Evolutionary conservation across 2,888 invertebrate genomes (phyloP).

Genomic region (Beris chalybata): DNA sequence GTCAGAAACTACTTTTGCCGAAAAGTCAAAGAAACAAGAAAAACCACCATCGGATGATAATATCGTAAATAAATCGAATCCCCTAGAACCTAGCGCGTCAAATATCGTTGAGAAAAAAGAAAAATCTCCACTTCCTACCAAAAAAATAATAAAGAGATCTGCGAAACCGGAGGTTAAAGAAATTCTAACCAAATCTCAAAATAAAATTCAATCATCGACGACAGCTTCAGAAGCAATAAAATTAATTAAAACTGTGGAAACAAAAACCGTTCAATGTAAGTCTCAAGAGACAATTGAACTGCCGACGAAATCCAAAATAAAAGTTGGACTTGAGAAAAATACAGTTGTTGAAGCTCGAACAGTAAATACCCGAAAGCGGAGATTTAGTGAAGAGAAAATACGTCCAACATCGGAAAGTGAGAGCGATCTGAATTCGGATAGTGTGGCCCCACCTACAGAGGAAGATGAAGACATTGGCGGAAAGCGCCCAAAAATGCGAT

Average conservation of each 20-base stretch:
- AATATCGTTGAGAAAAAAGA: constrained; percentile 50
- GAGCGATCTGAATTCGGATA: constrained; percentile 56
- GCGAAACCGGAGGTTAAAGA: neutral
- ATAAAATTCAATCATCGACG: constrained; percentile 40
- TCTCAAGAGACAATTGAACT: neutral
- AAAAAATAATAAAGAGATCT: constrained; percentile 11
- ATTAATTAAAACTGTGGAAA: too few species aligned
- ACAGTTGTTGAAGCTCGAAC: constrained; percentile 41
- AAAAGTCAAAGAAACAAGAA: too few species aligned
- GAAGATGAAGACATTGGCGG: constrained; percentile 51
- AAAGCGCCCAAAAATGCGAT: constrained; percentile 53
- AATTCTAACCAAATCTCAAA: neutral
- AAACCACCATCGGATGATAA: too few species aligned
- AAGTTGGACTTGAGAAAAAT: constrained; percentile 51
- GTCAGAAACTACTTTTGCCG: too few species aligned
- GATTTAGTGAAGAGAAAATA: constrained; percentile 44
- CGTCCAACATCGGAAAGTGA: constrained; percentile 53
- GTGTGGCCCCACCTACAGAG: constrained; percentile 55
- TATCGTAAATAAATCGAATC: too few species aligned
- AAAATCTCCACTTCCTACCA: constrained; percentile 38
- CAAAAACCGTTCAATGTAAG: too few species aligned
- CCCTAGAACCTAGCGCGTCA: too few species aligned
- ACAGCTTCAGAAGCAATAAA: too few species aligned
- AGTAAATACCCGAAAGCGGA: constrained; percentile 46
- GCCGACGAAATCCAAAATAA: constrained; percentile 46